Evolutionary conservation across 2,888 invertebrate genomes (phyloP).

Genomic region (Chalcis sispes): DNA sequence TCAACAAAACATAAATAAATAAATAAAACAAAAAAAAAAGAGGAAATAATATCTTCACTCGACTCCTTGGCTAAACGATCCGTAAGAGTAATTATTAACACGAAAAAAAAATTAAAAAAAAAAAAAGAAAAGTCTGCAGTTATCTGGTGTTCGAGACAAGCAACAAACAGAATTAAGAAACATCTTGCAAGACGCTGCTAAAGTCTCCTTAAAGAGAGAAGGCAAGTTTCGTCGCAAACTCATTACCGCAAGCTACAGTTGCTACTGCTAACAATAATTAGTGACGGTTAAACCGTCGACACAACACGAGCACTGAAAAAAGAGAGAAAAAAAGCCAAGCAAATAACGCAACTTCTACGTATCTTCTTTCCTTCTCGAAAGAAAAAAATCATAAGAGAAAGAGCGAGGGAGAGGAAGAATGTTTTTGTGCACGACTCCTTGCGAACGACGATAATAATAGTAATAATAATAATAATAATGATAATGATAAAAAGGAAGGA

Average conservation of each 20-base stretch:
- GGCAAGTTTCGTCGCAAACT: conserved; percentile 37
- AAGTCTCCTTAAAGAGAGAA: conserved; percentile 60
- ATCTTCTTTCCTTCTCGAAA: not conserved
- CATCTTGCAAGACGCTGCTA: conserved; percentile 61
- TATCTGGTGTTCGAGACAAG: too few relatives aligned
- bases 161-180: too few relatives aligned
- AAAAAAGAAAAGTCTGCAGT: too few relatives aligned
- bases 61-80: not conserved
- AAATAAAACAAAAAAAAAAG: too few relatives aligned
- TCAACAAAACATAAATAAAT: too few relatives aligned
- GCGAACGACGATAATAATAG: conserved; percentile 30
- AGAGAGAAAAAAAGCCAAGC: too few relatives aligned
- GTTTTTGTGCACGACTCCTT: conserved; percentile 6
- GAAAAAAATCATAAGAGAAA: not conserved
- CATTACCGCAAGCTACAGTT: conserved; percentile 55
- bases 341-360: not conserved
- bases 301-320: too few relatives aligned
- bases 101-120: too few relatives aligned
- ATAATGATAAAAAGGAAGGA: not conserved
- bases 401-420: not conserved
- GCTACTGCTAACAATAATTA: conserved; percentile 66
- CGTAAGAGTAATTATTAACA: not conserved
- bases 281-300: conserved; percentile 63
- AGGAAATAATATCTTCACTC: too few relatives aligned
- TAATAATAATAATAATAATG: conserved; percentile 37